Percentiles rank a stretch among this genome's conserved stretches.
These are phyloP conservation scores for Myrmecobius fasciatus DNA, from an alignment of 2,113 vertebrate species.

Conservation along the genomic window DNA sequence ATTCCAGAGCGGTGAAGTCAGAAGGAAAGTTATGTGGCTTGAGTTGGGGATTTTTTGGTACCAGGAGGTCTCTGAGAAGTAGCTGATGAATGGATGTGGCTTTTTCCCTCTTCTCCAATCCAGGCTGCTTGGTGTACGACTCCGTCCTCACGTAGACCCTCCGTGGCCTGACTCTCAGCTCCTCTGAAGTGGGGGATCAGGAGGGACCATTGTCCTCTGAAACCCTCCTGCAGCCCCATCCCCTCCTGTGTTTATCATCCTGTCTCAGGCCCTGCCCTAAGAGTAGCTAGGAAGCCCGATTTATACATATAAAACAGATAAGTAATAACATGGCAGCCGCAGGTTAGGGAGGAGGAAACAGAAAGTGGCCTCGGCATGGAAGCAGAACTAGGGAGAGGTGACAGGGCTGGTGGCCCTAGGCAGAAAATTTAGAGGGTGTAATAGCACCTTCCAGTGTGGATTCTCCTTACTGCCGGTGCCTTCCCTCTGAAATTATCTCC, in stretches of 20 bases:
- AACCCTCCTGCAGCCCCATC: neutral
- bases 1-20: conserved; percentile 83
- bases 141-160: conserved; percentile 50
- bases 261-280: neutral
- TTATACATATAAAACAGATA: neutral
- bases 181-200: neutral
- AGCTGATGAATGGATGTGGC: conserved; percentile 31
- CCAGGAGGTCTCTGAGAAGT: conserved; percentile 1
- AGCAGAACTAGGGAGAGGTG: neutral
- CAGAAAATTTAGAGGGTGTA: neutral
- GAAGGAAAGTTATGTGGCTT: conserved; percentile 19
- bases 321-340: accelerated
- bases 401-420: neutral
- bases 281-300: neutral
- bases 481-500: neutral
- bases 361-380: neutral
- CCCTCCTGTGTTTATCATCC: too few relatives aligned
- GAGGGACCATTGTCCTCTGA: neutral
- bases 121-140: neutral
- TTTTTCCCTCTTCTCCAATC: neutral
- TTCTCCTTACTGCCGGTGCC: neutral
- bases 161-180: neutral
- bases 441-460: neutral
- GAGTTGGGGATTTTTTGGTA: neutral
- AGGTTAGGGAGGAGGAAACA: neutral